A percentile compares a stretch with the other conserved stretches of the same genome.
phyloP scores from a whole-genome alignment of 2,888 invertebrate species.

The Papilio elwesi region DNA sequence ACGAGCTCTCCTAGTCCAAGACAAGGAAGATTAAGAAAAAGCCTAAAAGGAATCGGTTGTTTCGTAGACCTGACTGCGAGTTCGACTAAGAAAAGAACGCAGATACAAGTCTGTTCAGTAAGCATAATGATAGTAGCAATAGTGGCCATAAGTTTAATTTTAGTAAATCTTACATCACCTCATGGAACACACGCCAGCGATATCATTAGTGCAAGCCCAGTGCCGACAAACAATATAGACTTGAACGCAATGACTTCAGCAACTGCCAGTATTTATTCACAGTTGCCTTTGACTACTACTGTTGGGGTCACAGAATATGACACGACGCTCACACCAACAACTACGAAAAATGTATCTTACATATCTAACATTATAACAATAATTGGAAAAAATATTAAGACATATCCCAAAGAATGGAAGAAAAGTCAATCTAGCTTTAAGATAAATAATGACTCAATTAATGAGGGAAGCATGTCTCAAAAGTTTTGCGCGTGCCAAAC shows the following conservation, averaged over 20 bases:
- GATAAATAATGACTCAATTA: conserved; percentile 65
- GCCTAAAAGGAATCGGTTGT: conserved; percentile 77
- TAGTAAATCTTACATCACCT: conserved; percentile 79
- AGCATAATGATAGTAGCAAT: conserved; percentile 82
- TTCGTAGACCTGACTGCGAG: conserved; percentile 76
- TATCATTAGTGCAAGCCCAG: conserved; percentile 73
- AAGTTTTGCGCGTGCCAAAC: conserved; percentile 82
- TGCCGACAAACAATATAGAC: conserved; percentile 71
- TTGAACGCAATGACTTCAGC: conserved; percentile 66
- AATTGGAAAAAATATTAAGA: conserved; percentile 76
- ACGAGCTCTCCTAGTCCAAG: conserved; percentile 59
- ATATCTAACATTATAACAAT: conserved; percentile 65
- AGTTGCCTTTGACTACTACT: conserved; percentile 51
- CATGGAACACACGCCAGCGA: conserved; percentile 67
- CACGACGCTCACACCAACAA: conserved; percentile 54
- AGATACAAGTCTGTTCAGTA: conserved; percentile 82
- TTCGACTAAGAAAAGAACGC: conserved; percentile 76
- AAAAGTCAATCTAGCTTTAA: conserved; percentile 57
- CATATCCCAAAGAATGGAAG: conserved; percentile 66
- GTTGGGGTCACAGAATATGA: conserved; percentile 51
- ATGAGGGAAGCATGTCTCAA: conserved; percentile 66
- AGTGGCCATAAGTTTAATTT: conserved; percentile 78
- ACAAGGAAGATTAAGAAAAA: conserved; percentile 73
- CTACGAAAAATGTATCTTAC: conserved; percentile 58
- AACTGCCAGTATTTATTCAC: conserved; percentile 59